Conservation (phyloP, 37 sponge, comb jelly and placozoan species). For the Axinella damicornis region DNA sequence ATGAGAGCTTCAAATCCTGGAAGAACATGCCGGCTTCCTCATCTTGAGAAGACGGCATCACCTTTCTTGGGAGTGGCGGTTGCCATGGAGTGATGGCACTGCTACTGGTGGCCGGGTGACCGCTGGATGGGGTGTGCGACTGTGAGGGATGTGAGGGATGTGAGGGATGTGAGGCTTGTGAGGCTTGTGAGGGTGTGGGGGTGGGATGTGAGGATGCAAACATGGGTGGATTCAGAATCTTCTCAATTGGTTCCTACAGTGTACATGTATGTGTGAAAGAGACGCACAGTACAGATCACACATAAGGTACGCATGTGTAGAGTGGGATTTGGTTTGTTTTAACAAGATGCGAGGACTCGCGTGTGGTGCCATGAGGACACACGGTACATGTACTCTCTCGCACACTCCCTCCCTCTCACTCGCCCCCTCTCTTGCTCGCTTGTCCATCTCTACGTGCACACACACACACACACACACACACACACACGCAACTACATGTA, state of each 20-base stretch:
- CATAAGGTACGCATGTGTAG: no score
- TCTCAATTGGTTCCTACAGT: slow-evolving; percentile 6
- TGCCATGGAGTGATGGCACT: not conserved
- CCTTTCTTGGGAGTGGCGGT: not conserved
- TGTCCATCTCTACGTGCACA: slow-evolving; percentile 3
- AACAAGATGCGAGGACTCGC: no score
- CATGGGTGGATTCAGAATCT: not conserved
- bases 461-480: slow-evolving; percentile 33
- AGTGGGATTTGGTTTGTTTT: no score
- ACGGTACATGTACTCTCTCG: no score
- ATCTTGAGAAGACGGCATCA: not conserved
- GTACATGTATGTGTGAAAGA: not conserved
- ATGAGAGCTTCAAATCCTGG: not conserved
- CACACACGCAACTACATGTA: slow-evolving; percentile 20
- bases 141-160: not conserved
- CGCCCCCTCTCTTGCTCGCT: not conserved
- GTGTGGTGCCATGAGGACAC: no score
- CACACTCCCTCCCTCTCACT: no score
- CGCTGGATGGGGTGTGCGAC: not conserved
- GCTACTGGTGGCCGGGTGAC: not conserved
- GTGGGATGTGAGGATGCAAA: not conserved
- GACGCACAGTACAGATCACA: not conserved
- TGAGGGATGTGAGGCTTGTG: not conserved
- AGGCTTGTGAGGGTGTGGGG: not conserved
- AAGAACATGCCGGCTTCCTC: not conserved